These are phyloP conservation scores for Megaustenia siamemsis DNA, from an alignment of 2,888 invertebrate species.

Conservation along the genomic window DNA sequence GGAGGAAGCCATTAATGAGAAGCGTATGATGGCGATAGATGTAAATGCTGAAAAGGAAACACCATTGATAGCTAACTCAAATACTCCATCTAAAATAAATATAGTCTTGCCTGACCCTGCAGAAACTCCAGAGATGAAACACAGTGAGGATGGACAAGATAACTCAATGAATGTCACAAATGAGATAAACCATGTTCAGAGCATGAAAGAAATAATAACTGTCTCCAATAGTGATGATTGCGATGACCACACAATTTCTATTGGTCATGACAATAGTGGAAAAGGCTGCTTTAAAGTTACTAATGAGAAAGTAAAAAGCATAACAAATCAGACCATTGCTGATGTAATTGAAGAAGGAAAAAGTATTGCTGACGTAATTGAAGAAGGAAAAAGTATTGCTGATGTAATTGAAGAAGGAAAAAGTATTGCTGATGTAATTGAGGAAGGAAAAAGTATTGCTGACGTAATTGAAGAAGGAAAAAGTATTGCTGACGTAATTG, in stretches of 20 bases:
- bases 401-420: too few species aligned
- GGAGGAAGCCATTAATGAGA: conserved; percentile 31
- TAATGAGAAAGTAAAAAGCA: neutral
- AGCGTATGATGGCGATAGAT: conserved; percentile 51
- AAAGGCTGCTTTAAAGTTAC: neutral
- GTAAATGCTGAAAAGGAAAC: conserved; percentile 39
- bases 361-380: too few species aligned
- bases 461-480: too few species aligned
- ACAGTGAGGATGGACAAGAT: neutral
- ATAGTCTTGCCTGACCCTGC: neutral
- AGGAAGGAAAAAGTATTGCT: too few species aligned
- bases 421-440: too few species aligned
- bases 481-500: too few species aligned
- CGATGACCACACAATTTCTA: neutral
- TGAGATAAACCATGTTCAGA: too few species aligned
- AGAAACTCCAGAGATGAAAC: neutral
- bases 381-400: too few species aligned
- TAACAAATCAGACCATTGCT: too few species aligned
- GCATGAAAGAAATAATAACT: too few species aligned
- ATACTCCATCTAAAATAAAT: neutral
- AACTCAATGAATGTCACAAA: neutral
- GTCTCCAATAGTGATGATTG: too few species aligned
- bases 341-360: too few species aligned
- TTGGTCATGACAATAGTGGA: neutral
- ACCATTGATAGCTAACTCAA: conserved; percentile 17